Evolutionary conservation across 2,113 vertebrate species (phyloP), one percentile per base, ranked within the genome.

Genomic region (Caranx melampygus): DNA sequence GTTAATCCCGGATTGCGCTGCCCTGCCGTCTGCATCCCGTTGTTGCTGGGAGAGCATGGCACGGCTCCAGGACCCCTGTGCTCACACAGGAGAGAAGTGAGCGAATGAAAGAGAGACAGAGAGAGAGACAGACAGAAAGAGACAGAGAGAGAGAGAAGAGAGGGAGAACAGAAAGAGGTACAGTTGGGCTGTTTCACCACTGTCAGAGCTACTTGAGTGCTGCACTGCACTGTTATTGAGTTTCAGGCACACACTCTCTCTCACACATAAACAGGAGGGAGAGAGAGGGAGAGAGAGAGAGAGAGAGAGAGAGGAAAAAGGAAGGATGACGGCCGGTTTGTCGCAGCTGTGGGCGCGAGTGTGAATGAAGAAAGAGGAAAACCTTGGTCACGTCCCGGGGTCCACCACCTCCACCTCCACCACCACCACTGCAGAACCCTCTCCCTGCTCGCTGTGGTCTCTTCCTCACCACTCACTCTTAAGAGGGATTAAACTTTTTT

Each of bases 1-100:
- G 75, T 93, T 94, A 93, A 93, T 92, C 92, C 92, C 75, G 69
- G 91, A 87, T 91, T 92, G 92, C 73, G 68, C 88, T 93, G 91
- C 84, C 89, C 91, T 90, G 90, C 87, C 87, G 82, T 92, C 88
- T 91, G 87, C 90, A 81, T 91, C 91, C 89, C 86, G 75, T 92
- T 42, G 78, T 92, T 90, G 89, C 88, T 84, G 87, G 88, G 85
- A 86, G 89, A 89, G 89, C 88, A 91, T 92, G 93, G 89, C 90
- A 82, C 9, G 79, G 72, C 87, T 92, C 89, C 93, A 91, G 90
- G 87, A 92, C 88, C 89, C 86, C 90, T 88, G 87, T 57, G 73
- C 89, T 89, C 77, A 72, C 84, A 79, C 75, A 31, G 88, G 79
- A 85, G 83, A 90, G 79, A 63, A 87, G 77, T 91, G 86, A 92